A percentile compares a stretch with the other conserved stretches of the same genome.
phyloP scores from a whole-genome alignment of 2,797 vertebrate species.

The Siniperca undulata region DNA sequence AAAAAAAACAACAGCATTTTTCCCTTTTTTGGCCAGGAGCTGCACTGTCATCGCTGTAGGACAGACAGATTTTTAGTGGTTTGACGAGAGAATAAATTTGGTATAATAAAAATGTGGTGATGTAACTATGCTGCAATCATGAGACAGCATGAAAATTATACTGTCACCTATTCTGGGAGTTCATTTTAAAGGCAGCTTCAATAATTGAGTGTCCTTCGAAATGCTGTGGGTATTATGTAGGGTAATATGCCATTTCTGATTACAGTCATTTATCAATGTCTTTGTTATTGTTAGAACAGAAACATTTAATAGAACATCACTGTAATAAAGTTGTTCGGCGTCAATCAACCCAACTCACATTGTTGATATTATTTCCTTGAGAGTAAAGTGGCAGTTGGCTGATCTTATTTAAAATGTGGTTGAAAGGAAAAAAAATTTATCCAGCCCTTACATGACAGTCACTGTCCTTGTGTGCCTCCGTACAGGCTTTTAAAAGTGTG shows the following conservation, averaged over 20 bases:
- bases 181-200: constrained; percentile 49
- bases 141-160: constrained; percentile 59
- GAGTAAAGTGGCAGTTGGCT: constrained; percentile 10
- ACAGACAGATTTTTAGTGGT: constrained; percentile 42
- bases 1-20: background rate
- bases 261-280: constrained; percentile 63
- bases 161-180: constrained; percentile 65
- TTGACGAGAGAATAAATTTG: constrained; percentile 52
- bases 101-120: constrained; percentile 46
- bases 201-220: constrained; percentile 52
- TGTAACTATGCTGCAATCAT: constrained; percentile 56
- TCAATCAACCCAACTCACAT: background rate
- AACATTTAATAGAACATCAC: constrained; percentile 21
- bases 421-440: background rate
- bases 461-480: background rate
- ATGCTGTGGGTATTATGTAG: constrained; percentile 43
- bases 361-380: constrained; percentile 30
- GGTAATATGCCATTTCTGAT: constrained; percentile 58
- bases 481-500: constrained; percentile 9
- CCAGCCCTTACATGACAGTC: background rate
- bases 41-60: constrained; percentile 21
- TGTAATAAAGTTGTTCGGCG: constrained; percentile 15
- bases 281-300: constrained; percentile 46
- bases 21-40: background rate
- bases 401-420: constrained; percentile 21